Conservation (phyloP, 2,113 vertebrate species). For the Scatophagus argus region DNA sequence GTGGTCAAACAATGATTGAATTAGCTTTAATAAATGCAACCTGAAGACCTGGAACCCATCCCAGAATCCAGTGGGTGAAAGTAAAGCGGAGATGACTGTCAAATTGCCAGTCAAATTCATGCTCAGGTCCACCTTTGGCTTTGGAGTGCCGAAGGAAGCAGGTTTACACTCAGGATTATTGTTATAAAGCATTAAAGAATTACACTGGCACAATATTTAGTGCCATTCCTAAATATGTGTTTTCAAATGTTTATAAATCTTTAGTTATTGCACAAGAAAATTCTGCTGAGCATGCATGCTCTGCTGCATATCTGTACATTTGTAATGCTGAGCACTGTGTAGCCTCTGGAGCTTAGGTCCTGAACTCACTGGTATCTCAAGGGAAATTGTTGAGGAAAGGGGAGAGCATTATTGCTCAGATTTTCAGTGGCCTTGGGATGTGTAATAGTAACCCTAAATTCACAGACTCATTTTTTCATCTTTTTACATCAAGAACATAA, state of each 20-base stretch:
- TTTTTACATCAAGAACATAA: not conserved
- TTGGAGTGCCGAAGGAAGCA: no score
- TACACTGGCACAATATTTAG: not conserved
- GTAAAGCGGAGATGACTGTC: not conserved
- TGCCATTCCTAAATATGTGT: not conserved
- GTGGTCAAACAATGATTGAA: not conserved
- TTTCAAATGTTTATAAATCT: not conserved
- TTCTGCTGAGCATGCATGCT: not conserved
- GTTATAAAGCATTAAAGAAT: not conserved
- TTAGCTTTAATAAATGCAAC: not conserved
- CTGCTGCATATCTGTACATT: not conserved
- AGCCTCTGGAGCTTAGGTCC: not conserved
- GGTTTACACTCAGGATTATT: not conserved
- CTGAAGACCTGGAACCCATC: not conserved
- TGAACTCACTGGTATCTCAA: not conserved
- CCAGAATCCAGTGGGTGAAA: not conserved
- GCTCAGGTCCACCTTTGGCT: not conserved
- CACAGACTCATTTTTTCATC: not conserved
- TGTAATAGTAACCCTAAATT: not conserved
- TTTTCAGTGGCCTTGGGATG: not conserved
- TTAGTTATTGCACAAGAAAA: not conserved
- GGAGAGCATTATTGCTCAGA: not conserved
- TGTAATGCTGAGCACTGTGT: not conserved
- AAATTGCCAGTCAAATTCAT: not conserved
- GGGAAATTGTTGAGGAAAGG: not conserved